phyloP scores from a whole-genome alignment of 1,140 invertebrate species.

The Acromyrmex charruanus region DNA sequence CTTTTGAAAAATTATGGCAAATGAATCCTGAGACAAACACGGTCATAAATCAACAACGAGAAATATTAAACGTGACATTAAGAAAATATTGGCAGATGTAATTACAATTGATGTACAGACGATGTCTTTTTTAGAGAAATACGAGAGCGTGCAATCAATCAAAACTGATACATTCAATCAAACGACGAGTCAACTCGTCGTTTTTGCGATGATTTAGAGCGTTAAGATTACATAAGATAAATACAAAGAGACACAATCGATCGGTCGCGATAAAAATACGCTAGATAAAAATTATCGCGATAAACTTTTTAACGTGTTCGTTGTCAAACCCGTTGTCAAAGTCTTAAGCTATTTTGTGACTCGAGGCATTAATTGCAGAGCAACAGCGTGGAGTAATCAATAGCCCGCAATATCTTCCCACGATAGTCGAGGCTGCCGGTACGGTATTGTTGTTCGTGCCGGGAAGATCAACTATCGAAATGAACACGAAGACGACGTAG shows the following conservation, averaged over 20 bases:
- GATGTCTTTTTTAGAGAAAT: neutral
- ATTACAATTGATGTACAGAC: neutral
- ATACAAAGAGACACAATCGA: neutral
- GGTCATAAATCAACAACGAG: constrained; percentile 21
- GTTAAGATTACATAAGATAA: neutral
- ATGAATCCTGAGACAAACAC: neutral
- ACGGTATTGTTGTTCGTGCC: constrained; percentile 28
- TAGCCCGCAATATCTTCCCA: constrained; percentile 23
- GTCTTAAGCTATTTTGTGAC: neutral
- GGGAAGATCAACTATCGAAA: constrained; percentile 57
- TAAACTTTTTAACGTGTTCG: constrained; percentile 15
- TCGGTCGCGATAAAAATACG: neutral
- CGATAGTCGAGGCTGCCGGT: neutral
- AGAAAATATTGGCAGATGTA: too few species aligned
- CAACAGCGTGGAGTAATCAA: constrained; percentile 29
- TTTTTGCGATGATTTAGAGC: neutral
- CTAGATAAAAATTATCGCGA: neutral
- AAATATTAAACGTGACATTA: neutral
- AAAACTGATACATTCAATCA: neutral
- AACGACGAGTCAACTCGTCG: neutral
- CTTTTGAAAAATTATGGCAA: neutral
- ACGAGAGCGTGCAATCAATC: neutral
- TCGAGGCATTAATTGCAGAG: constrained; percentile 33
- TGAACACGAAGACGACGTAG: constrained; percentile 27
- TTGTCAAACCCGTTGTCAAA: neutral